A percentile compares a stretch with the other conserved stretches of the same genome.
Conservation (phyloP, 2,888 invertebrate genomes). For the Ametastegia equiseti region DNA sequence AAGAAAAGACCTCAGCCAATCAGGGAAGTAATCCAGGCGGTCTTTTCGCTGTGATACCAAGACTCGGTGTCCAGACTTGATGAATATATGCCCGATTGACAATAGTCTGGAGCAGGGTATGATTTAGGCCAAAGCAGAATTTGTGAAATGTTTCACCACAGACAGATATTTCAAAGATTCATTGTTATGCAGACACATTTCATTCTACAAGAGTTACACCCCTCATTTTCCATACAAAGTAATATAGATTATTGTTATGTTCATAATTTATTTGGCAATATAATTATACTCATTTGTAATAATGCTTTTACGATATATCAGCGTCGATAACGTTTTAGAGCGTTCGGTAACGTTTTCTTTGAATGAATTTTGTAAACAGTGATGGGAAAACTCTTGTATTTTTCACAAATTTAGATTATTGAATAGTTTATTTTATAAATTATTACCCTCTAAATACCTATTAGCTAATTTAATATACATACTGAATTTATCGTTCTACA, state of each 20-base stretch:
- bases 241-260: neutral
- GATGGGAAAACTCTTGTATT: slow-evolving; percentile 12
- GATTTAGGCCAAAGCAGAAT: slow-evolving; percentile 47
- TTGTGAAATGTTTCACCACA: slow-evolving; percentile 36
- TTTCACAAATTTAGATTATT: slow-evolving; percentile 34
- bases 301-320: neutral
- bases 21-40: slow-evolving; percentile 71
- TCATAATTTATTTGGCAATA: neutral
- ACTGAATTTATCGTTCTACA: neutral
- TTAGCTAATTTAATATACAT: slow-evolving; percentile 17
- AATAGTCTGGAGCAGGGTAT: slow-evolving; percentile 26
- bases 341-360: neutral
- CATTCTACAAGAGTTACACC: slow-evolving; percentile 15
- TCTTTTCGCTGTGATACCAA: slow-evolving; percentile 69
- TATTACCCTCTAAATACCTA: slow-evolving; percentile 16
- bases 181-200: neutral
- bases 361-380: neutral
- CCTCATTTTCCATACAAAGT: neutral
- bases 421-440: slow-evolving; percentile 38
- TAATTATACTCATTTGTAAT: neutral
- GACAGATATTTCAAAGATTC: neutral
- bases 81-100: slow-evolving; percentile 34
- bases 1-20: slow-evolving; percentile 72
- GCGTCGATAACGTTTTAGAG: too few species aligned
- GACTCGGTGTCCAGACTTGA: slow-evolving; percentile 24